Base-by-base conservation (phyloP, 2,888 invertebrate genomes). In the Ophioninae sp. region DNA sequence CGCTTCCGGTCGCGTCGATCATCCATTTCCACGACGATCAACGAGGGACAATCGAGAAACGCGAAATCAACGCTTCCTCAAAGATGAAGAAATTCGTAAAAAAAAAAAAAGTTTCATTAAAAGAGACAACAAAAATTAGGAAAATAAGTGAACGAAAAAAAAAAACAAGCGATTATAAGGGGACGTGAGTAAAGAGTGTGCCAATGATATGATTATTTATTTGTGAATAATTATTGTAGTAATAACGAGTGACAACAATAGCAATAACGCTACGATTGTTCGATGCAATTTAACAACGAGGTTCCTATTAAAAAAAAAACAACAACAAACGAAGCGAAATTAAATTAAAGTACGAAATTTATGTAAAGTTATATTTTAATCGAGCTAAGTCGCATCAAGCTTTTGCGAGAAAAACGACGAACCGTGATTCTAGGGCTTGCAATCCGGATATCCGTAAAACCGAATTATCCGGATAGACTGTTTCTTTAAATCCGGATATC, bases 231-330 rank as follows among this genome's bases (percentile, higher is more conserved):
- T 65, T 37, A 74, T 75, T 56, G 22, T 58, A 59, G 56, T 41
- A n/a, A 23, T 69, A n/a, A 56, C 2, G 17, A 20, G 58, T 61
- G 61, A 76, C 65, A 72, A 76, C 69, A 22, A 76, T 9, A 68
- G 41, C 59, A 69, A 81, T 56, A 74, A 74, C 61, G n/a, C 41
- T 65, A 68, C 13, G 30, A 65, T 61, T 68, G 67, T 44, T 20
- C 13, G 23, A 39, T 37, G 37, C 58, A 56, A 76, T 59, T 22
- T 74, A 79, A 71, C 51, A 81, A 81, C 84, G 81, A 78, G 69
- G 83, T 84, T 84, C 83, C 83, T 84, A 84, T 63, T 9, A 65
- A 75, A 72, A 81, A 83, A 73, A 44, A 44, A 9, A 44, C 10
- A 44, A 5, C 10, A 17, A 17, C 13, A 13, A 44, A n/a, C n/a